phyloP scores from a whole-genome alignment of 2,888 invertebrate genomes.

The Mellilla xanthometata region DNA sequence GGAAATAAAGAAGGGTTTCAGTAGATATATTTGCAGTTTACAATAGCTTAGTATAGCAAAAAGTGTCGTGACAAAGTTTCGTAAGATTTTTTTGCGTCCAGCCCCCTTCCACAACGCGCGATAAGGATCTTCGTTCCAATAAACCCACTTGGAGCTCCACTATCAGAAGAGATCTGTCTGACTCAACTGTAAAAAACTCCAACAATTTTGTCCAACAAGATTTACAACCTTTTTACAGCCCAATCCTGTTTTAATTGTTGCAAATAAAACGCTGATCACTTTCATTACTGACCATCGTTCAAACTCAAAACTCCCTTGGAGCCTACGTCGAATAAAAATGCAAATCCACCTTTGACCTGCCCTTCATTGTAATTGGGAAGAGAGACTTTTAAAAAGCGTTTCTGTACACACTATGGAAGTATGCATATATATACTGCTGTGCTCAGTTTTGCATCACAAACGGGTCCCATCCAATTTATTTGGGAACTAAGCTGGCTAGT shows the following conservation, averaged over 20 bases:
- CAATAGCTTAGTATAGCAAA: too few species aligned
- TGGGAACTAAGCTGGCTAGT: conserved; percentile 45
- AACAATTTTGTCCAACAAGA: conserved; percentile 5
- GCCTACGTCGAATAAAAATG: conserved; percentile 64
- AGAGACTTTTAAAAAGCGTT: conserved; percentile 41
- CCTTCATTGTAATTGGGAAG: conserved; percentile 58
- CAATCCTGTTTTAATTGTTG: conserved; percentile 25
- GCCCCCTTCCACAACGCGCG: too few species aligned
- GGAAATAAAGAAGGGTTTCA: too few species aligned
- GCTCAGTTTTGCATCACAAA: conserved; percentile 73
- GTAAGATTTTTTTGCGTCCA: too few species aligned
- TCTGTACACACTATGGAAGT: conserved; percentile 17
- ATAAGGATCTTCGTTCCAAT: too few species aligned
- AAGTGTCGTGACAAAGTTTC: too few species aligned
- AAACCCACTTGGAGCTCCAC: not conserved
- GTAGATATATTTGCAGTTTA: too few species aligned
- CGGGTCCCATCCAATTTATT: conserved; percentile 53
- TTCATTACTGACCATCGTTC: conserved; percentile 31
- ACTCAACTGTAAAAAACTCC: conserved; percentile 2
- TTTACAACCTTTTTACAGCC: conserved; percentile 17
- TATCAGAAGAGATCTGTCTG: conserved; percentile 6
- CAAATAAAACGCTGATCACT: conserved; percentile 32
- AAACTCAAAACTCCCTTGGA: conserved; percentile 41
- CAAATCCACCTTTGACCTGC: conserved; percentile 63
- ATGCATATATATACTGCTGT: conserved; percentile 29